Base-by-base conservation (phyloP, 2,888 invertebrate genomes). In the Nysson spinosus region DNA sequence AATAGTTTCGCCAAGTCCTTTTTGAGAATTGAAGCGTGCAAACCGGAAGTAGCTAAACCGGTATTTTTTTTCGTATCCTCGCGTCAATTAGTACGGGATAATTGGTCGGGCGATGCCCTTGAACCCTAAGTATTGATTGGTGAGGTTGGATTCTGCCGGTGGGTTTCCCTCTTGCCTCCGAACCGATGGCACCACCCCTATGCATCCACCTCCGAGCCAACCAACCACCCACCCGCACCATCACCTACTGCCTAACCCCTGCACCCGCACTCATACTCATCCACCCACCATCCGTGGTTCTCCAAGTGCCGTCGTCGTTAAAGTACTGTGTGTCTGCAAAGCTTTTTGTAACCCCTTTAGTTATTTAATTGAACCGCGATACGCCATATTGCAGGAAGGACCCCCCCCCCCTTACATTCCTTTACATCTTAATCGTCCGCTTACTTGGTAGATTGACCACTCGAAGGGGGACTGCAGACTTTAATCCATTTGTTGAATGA, bases 51-150 rank as follows among this genome's bases (percentile, higher is more conserved):
- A 22, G 28, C 40, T 4, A 35, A 58, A 49, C 32, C 37, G 14
- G 49, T 54, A 72, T 75, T 71, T 79, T 77, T 73, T 74, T 67
- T 64, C 44, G 49, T 43, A 56, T 68, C 69, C 68, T 68, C 71
- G 69, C 77, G 76, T 81, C 83, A 85, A 85, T 87, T 86, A 86
- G 84, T 85, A 78, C 69, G 77, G 77, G 80, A 85, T 85, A 87
- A 87, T 87, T 87, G 87, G 83, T 85, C 83, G 85, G 83, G 82
- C 86, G 84, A 86, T 86, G 86, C 84, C 87, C 87, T 86, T 87
- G 85, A 87, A 87, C 83, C 86, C 83, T 83, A 80, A 82, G 85
- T 86, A 87, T 87, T 86, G 87, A 87, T 87, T 87, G 84, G 83
- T 78, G 80, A 83, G 79, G 81, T 82, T 79, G 81, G 79, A 83